phyloP scores from a whole-genome alignment of 2,888 invertebrate species.

The Ligdia adustata region DNA sequence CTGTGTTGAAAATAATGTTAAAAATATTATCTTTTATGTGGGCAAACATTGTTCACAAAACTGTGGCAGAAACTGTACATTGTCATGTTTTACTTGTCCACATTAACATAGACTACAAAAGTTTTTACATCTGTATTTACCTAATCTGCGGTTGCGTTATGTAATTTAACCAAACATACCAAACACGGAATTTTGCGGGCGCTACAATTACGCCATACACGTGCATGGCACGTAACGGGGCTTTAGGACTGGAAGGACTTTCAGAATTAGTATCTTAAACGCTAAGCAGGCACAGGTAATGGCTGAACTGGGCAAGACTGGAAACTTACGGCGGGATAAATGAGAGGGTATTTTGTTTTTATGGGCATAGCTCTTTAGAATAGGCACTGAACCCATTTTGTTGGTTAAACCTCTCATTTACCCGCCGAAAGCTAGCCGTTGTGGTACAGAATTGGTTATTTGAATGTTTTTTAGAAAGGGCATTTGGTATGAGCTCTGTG shows the following conservation, averaged over 20 bases:
- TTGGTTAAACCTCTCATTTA: not conserved
- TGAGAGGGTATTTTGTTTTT: slow-evolving; percentile 8
- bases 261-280: slow-evolving; percentile 36
- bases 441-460: not conserved
- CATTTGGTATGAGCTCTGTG: too few species aligned
- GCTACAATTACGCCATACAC: slow-evolving; percentile 49
- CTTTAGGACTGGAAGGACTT: slow-evolving; percentile 32
- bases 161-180: slow-evolving; percentile 55
- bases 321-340: slow-evolving; percentile 13
- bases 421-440: not conserved
- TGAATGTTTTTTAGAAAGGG: not conserved
- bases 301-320: not conserved
- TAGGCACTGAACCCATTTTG: slow-evolving; percentile 2
- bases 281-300: not conserved
- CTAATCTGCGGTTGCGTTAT: slow-evolving; percentile 37
- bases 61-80: too few species aligned
- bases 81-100: too few species aligned
- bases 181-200: slow-evolving; percentile 55
- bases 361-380: not conserved
- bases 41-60: too few species aligned
- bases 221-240: slow-evolving; percentile 38
- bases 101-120: too few species aligned
- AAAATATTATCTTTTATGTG: too few species aligned
- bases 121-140: not conserved
- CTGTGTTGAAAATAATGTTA: too few species aligned